phyloP scores from a whole-genome alignment of 2,797 vertebrate species.

The Diceros bicornis region DNA sequence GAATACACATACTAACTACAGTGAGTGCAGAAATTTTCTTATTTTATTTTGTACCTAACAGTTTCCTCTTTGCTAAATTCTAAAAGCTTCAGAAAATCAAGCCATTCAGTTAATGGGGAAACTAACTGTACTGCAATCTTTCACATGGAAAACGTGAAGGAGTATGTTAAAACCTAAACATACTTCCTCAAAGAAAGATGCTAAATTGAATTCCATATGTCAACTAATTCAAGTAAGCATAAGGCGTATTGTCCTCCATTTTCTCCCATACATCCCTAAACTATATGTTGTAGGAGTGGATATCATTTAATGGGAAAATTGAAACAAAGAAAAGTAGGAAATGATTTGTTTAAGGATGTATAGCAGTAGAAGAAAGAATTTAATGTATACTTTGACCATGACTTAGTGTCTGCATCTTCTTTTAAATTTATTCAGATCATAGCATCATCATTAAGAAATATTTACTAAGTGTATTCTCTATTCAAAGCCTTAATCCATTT shows the following conservation, averaged over 20 bases:
- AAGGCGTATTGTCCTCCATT: neutral
- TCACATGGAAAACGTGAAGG: neutral
- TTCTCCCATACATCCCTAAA: neutral
- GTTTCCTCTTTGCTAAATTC: neutral
- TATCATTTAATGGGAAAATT: neutral
- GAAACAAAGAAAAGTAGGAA: neutral
- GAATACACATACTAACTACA: neutral
- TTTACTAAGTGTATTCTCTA: neutral
- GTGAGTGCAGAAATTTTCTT: neutral
- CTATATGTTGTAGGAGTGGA: neutral
- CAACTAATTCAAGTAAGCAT: neutral
- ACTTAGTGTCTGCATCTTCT: neutral
- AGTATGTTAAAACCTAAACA: neutral
- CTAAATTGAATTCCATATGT: neutral
- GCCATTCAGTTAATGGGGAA: neutral
- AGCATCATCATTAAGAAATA: neutral
- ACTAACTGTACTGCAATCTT: neutral
- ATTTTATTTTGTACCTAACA: conserved; percentile 5
- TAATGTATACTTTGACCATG: neutral
- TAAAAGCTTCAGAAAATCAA: conserved; percentile 37
- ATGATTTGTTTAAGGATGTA: neutral
- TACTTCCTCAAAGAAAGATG: neutral
- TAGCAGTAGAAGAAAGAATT: neutral
- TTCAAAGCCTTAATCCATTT: conserved; percentile 33
- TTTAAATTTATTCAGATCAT: neutral